These are phyloP conservation scores for Astreopora myriophthalma DNA, from an alignment of 64 coral and sea anemone genomes.

Conservation along the genomic window DNA sequence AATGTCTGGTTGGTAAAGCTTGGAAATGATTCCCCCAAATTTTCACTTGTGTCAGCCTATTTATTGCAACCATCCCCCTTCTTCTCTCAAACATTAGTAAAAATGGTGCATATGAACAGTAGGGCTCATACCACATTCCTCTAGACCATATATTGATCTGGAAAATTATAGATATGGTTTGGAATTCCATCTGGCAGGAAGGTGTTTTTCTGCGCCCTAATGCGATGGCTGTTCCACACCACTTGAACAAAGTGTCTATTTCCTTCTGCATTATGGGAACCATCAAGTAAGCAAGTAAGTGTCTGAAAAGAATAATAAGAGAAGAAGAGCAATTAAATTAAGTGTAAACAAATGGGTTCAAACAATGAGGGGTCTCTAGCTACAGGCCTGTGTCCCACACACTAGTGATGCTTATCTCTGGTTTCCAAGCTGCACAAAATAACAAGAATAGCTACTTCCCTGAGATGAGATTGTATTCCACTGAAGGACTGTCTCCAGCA, in stretches of 20 bases:
- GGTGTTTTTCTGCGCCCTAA: slow-evolving; percentile 57
- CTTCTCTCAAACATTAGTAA: slow-evolving; percentile 11
- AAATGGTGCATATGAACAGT: not conserved
- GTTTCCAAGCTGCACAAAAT: not conserved
- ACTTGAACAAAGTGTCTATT: slow-evolving; percentile 34
- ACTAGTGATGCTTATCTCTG: not conserved
- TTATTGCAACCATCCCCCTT: slow-evolving; percentile 2
- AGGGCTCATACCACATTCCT: slow-evolving; percentile 52
- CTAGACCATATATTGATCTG: slow-evolving; percentile 52
- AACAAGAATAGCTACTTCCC: not conserved
- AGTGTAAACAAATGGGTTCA: slow-evolving; percentile 10
- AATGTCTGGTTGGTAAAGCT: not conserved
- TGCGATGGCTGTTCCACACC: slow-evolving; percentile 60
- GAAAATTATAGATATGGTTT: slow-evolving; percentile 68
- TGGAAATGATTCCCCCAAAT: not conserved
- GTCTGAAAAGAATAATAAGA: slow-evolving; percentile 21
- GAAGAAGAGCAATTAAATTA: slow-evolving; percentile 15
- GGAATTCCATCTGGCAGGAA: slow-evolving; percentile 68
- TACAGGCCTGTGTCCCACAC: not conserved
- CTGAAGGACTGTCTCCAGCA: not conserved
- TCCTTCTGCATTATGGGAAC: slow-evolving; percentile 58
- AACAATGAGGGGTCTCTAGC: not conserved
- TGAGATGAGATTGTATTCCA: not conserved
- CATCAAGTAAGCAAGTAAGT: slow-evolving; percentile 47
- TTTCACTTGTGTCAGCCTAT: not conserved